phyloP scores from a whole-genome alignment of 2,113 vertebrate species.

The Brachionichthys hirsutus region DNA sequence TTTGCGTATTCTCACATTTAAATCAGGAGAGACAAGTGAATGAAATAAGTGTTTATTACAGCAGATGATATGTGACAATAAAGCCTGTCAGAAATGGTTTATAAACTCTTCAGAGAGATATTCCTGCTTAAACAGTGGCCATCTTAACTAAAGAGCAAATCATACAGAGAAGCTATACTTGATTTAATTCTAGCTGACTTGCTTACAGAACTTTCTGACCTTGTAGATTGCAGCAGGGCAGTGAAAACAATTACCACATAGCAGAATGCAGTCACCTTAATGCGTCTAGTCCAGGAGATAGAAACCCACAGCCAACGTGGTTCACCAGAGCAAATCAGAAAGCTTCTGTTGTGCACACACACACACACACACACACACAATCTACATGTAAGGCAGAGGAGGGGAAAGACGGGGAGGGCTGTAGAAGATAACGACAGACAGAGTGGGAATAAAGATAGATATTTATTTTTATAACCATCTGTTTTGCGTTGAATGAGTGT shows the following conservation, averaged over 20 bases:
- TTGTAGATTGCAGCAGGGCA: neutral
- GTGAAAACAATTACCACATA: neutral
- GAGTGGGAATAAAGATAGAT: constrained; percentile 52
- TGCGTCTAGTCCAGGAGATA: neutral
- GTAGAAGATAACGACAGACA: constrained; percentile 37
- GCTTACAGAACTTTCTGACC: no score
- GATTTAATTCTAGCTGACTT: no score
- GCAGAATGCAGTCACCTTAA: neutral
- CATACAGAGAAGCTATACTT: no score
- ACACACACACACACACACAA: constrained; percentile 1
- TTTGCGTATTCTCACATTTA: no score
- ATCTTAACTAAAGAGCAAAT: no score
- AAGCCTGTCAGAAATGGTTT: no score
- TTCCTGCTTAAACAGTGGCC: no score
- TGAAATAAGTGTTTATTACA: no score
- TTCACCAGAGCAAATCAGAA: constrained; percentile 2
- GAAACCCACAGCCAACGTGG: constrained; percentile 2
- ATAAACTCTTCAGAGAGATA: no score
- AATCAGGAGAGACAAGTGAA: no score
- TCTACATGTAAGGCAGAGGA: constrained; percentile 7
- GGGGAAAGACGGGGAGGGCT: constrained; percentile 15
- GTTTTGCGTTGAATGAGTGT: constrained; percentile 68
- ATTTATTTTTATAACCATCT: constrained; percentile 76
- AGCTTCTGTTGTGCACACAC: constrained; percentile 2
- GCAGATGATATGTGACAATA: no score